Evolutionary conservation across 2,113 vertebrate species (phyloP).

Genomic region (Pterocles burchelli): DNA sequence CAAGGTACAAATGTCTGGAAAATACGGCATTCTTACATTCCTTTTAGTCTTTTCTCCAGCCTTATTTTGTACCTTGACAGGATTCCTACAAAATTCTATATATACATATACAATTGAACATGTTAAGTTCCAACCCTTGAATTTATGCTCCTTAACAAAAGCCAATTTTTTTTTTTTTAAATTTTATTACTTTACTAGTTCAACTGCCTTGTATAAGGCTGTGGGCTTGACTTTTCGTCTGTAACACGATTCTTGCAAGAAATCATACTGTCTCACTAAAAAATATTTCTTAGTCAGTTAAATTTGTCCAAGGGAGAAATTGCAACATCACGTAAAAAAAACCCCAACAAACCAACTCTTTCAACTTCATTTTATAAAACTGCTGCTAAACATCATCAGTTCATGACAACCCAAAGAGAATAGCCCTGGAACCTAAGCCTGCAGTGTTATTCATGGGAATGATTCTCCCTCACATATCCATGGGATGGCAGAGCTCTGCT

Average conservation of each 20-base stretch:
- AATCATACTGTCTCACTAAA: neutral
- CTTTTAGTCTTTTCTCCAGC: neutral
- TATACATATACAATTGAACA: neutral
- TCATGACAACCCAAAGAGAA: neutral
- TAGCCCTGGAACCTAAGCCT: neutral
- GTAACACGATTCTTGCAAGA: neutral
- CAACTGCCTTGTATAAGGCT: neutral
- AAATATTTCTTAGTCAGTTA: neutral
- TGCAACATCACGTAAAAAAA: neutral
- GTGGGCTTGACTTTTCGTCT: neutral
- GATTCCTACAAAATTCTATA: neutral
- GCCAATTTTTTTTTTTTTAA: accelerated
- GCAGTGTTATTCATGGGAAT: neutral
- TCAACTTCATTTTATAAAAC: neutral
- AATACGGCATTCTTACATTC: neutral
- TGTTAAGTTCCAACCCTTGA: neutral
- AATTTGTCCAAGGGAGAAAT: neutral
- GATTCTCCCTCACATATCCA: neutral
- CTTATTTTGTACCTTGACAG: neutral
- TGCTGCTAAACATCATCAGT: neutral
- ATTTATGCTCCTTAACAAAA: neutral
- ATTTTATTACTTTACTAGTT: neutral
- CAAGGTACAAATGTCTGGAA: neutral
- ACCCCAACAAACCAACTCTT: neutral
- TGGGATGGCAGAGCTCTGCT: neutral